Percentiles rank a stretch among this genome's conserved stretches.
Evolutionary conservation across 2,888 invertebrate species (phyloP).

Genomic region (Temnothorax rugatulus): DNA sequence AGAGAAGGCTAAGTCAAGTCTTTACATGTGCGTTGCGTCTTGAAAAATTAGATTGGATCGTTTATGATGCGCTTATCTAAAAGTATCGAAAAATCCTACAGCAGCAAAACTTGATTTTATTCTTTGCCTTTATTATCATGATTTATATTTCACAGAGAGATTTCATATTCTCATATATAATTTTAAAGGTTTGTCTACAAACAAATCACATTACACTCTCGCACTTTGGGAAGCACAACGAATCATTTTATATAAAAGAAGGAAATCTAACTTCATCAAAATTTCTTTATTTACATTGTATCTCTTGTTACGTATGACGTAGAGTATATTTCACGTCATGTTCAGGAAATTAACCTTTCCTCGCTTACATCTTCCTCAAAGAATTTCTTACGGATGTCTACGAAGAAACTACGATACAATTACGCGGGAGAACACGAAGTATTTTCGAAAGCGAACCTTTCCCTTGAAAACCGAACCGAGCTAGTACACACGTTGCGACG

Average conservation of each 20-base stretch:
- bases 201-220: not conserved
- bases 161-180: not conserved
- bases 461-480: constrained; percentile 24
- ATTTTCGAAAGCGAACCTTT: constrained; percentile 34
- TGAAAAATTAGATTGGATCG: not conserved
- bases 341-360: not conserved
- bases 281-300: not conserved
- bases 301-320: not conserved
- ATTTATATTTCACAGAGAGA: not conserved
- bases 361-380: constrained; percentile 19
- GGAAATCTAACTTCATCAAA: not conserved
- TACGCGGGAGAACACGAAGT: constrained; percentile 12
- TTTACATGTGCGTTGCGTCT: not conserved
- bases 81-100: not conserved
- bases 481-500: not conserved
- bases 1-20: not conserved
- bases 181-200: not conserved
- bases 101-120: not conserved
- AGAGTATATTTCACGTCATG: not conserved
- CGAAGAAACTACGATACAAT: constrained; percentile 13
- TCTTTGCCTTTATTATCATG: not conserved
- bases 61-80: not conserved
- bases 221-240: not conserved
- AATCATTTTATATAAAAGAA: not conserved
- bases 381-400: constrained; percentile 8